Base-by-base conservation (phyloP, 2,797 vertebrate species). In the Sciaenops ocellatus region DNA sequence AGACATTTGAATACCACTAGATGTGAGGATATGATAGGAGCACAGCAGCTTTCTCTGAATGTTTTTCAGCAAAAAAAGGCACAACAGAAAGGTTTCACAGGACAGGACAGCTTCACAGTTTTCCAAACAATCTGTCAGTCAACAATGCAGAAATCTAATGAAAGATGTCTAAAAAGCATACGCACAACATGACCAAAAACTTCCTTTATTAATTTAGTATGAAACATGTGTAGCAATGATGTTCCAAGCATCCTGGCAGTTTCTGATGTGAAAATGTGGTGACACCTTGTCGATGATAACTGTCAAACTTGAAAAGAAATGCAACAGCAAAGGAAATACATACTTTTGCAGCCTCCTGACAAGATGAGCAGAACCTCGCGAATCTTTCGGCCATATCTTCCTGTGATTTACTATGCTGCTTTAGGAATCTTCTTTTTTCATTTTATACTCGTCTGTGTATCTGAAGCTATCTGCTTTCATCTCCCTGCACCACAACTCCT, bases 391-490 rank as follows among this genome's bases (percentile, higher is more conserved):
- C 44, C 20, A 68, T 41, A 77, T 60, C 61, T 71, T 72, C 68
- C 60, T 85, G 51, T 86, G 73, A 90, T 84, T 84, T 70, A 57
- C 34, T 55, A 71, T 83, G 72, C 81, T 77, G 67, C 76, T 87
- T 85, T 65, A 77, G 73, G 78, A 85, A 82, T 75, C 70, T 69
- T 52, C 42, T 44, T 63, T 79, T 80, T 76, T 76, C 65, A 64
- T 76, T 78, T 83, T 28, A 86, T 73, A 65, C 84, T 69, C 50
- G 41, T 71, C 67, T 66, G 47, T 69, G 59, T 85, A 87, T 89
- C 73, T 84, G 76, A 72, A 78, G 78, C 50, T 73, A 81, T 84
- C 80, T 80, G 69, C 86, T 87, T 91, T 90, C 76, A 89, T 91
- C 88, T 91, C 66, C 46, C 46, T 68, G 76, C 76, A 83, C 79